A percentile compares a stretch with the other conserved stretches of the same genome.
These are phyloP conservation scores for Leucophenga montana DNA, from an alignment of 2,888 invertebrate genomes.

Conservation along the genomic window DNA sequence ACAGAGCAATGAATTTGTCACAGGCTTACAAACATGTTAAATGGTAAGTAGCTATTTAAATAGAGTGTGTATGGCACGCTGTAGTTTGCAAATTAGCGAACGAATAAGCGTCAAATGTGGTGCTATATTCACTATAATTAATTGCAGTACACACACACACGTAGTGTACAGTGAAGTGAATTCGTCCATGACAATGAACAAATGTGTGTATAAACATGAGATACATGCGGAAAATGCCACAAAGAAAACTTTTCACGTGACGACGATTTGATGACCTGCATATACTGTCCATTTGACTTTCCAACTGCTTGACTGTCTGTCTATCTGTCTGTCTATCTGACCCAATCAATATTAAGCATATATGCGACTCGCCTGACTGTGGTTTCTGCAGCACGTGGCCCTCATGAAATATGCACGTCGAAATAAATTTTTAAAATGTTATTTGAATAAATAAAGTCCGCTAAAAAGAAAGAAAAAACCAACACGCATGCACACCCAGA, in stretches of 20 bases:
- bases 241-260: slow-evolving; percentile 1
- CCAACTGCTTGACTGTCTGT: not conserved
- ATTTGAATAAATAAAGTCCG: not conserved
- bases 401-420: not conserved
- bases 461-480: not conserved
- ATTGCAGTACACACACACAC: too few relatives aligned
- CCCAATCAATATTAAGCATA: slow-evolving; percentile 1
- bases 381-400: too few relatives aligned
- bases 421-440: not conserved
- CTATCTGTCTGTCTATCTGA: not conserved
- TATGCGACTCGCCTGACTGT: not conserved
- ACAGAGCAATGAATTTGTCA: slow-evolving; percentile 38
- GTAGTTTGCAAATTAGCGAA: slow-evolving; percentile 1
- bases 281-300: not conserved
- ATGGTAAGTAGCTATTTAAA: slow-evolving; percentile 44
- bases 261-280: not conserved
- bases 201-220: too few relatives aligned
- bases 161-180: too few relatives aligned
- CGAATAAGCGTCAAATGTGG: not conserved
- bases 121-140: not conserved
- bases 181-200: not conserved
- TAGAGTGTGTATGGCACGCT: too few relatives aligned
- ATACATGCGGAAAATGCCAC: not conserved
- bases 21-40: slow-evolving; percentile 46
- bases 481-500: not conserved